These are phyloP conservation scores for Drosophila yakuba DNA, from an alignment of 1,140 invertebrate species.

Conservation along the genomic window DNA sequence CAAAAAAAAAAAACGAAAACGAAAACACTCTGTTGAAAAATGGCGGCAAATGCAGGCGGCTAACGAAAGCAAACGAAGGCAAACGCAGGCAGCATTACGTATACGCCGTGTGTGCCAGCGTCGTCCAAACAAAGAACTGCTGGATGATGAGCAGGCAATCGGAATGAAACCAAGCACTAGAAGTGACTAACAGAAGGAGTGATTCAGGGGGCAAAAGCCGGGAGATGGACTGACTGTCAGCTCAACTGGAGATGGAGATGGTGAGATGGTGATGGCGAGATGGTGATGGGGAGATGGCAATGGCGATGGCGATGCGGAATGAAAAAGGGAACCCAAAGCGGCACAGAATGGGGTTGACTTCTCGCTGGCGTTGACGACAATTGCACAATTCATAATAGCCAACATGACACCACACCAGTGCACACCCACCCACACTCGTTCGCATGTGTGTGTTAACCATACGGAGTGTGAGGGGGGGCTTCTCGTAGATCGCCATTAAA, in stretches of 20 bases:
- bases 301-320: neutral
- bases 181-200: slow-evolving; percentile 26
- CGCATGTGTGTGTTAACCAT: slow-evolving; percentile 57
- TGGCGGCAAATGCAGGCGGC: slow-evolving; percentile 50
- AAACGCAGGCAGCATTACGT: slow-evolving; percentile 63
- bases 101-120: slow-evolving; percentile 48
- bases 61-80: slow-evolving; percentile 45
- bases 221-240: slow-evolving; percentile 20
- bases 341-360: slow-evolving; percentile 25
- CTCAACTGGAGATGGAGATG: slow-evolving; percentile 27
- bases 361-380: slow-evolving; percentile 75
- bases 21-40: slow-evolving; percentile 61
- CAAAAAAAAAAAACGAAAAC: slow-evolving; percentile 7
- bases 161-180: slow-evolving; percentile 59
- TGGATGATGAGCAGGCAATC: slow-evolving; percentile 58
- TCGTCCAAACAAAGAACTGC: slow-evolving; percentile 72
- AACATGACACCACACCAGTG: slow-evolving; percentile 56
- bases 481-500: slow-evolving; percentile 48
- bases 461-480: slow-evolving; percentile 26
- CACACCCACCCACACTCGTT: neutral
- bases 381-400: slow-evolving; percentile 82
- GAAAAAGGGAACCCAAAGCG: slow-evolving; percentile 16
- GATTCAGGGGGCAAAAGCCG: neutral
- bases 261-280: neutral
- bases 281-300: neutral